These are phyloP conservation scores for Etheostoma nigrum DNA, from an alignment of 2,797 vertebrate species.

Conservation along the genomic window DNA sequence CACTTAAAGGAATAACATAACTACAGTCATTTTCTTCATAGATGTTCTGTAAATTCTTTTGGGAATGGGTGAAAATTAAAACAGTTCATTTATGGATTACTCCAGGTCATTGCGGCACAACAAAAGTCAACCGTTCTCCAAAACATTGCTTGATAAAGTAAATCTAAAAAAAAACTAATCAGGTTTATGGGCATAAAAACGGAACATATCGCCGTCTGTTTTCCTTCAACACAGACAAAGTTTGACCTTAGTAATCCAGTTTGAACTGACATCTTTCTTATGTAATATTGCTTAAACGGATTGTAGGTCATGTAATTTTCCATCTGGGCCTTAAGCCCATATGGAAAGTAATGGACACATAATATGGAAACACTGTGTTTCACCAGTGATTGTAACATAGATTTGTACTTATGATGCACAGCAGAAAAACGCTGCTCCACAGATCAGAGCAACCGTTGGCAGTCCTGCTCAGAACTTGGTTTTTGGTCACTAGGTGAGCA, in stretches of 20 bases:
- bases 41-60: too few species aligned
- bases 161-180: neutral
- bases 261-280: neutral
- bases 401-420: neutral
- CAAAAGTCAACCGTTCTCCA: neutral
- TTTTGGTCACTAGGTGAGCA: neutral
- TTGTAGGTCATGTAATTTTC: constrained; percentile 5
- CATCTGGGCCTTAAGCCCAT: constrained; percentile 10
- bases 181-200: neutral
- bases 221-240: neutral
- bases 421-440: neutral
- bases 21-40: too few species aligned
- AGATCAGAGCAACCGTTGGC: neutral
- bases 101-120: neutral
- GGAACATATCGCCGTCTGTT: neutral
- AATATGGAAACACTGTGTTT: neutral
- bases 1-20: neutral
- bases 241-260: constrained; percentile 7
- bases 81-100: too few species aligned
- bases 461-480: neutral
- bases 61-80: too few species aligned
- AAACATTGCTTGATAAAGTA: neutral
- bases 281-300: constrained; percentile 3
- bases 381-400: neutral
- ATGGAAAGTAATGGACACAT: neutral